Evolutionary conservation across 2,797 vertebrate species (phyloP).

Genomic region (Tenualosa ilisha): DNA sequence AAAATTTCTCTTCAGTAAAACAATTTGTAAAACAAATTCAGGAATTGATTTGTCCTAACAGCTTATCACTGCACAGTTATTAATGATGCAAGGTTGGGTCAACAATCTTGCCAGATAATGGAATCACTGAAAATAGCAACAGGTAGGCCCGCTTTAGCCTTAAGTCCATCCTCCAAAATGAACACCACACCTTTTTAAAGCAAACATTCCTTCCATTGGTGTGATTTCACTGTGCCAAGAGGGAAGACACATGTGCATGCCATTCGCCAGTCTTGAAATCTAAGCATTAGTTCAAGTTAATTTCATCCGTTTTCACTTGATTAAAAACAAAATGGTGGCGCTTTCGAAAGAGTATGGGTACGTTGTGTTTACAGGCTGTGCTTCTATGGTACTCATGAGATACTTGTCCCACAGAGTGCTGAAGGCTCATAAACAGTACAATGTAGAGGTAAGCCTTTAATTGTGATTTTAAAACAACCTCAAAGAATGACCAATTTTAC

Average conservation of each 20-base stretch:
- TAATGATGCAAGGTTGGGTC: too few species aligned
- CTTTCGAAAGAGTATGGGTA: slow-evolving; percentile 22
- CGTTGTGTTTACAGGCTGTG: background rate
- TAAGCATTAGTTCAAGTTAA: background rate
- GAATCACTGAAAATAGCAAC: too few species aligned
- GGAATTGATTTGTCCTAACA: too few species aligned
- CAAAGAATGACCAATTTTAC: background rate
- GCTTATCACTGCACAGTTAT: too few species aligned
- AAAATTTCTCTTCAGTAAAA: too few species aligned
- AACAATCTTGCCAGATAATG: too few species aligned
- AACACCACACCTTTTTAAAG: too few species aligned
- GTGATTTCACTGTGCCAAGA: background rate
- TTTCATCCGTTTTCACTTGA: background rate
- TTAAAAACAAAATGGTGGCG: background rate
- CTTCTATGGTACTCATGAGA: slow-evolving; percentile 39
- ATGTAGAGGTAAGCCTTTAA: background rate
- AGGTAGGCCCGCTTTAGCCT: too few species aligned
- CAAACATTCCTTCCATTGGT: background rate
- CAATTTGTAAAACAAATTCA: too few species aligned
- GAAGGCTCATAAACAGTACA: background rate
- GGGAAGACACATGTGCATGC: background rate
- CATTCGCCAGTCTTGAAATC: background rate
- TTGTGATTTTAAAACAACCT: background rate
- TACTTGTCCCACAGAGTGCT: slow-evolving; percentile 35
- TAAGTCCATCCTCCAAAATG: too few species aligned